These are phyloP conservation scores for Suncus etruscus DNA, from an alignment of 2,113 vertebrate species.

Conservation along the genomic window DNA sequence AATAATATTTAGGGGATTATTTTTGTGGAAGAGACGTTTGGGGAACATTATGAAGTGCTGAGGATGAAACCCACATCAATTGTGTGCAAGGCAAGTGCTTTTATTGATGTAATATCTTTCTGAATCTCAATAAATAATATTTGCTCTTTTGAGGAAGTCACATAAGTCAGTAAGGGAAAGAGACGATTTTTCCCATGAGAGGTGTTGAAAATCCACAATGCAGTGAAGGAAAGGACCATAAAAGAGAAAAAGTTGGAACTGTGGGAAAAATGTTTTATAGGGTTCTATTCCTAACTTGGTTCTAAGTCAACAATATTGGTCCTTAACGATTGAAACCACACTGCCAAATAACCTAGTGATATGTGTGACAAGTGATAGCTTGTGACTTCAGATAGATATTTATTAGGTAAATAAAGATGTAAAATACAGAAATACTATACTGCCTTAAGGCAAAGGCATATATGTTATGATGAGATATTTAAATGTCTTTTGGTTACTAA, in stretches of 20 bases:
- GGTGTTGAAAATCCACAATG: background rate
- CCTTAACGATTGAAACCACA: background rate
- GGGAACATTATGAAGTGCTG: no score
- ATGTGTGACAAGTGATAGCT: background rate
- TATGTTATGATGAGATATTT: background rate
- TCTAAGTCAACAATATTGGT: no score
- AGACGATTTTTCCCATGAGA: background rate
- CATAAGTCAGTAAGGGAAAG: background rate
- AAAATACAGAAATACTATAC: background rate
- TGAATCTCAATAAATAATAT: no score
- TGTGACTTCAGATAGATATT: background rate
- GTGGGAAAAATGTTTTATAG: background rate
- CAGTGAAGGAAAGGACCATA: background rate
- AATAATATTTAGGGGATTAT: background rate
- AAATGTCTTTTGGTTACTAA: background rate
- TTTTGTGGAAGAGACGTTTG: no score
- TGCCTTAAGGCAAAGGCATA: background rate
- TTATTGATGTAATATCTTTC: no score
- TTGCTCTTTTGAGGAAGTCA: no score
- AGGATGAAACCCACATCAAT: no score
- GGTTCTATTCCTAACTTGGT: background rate
- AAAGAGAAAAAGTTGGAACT: background rate
- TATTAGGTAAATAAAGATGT: background rate
- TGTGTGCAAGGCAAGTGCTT: no score
- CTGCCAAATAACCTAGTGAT: background rate